Percentiles rank a stretch among this genome's conserved stretches.
Evolutionary conservation across 2,888 invertebrate species (phyloP).

Genomic region (Ectemnius lituratus): DNA sequence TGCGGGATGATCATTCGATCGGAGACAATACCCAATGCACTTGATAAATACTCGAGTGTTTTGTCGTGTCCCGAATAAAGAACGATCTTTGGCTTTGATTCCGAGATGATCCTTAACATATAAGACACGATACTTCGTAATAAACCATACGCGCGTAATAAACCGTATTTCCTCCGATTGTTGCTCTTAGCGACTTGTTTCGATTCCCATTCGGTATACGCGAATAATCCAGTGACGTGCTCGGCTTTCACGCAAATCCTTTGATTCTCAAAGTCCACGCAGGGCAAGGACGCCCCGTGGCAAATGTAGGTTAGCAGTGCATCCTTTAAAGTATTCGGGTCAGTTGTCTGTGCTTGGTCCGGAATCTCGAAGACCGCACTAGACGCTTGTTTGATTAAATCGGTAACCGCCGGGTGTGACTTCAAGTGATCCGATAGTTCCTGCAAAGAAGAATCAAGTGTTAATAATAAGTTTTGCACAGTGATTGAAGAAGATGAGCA

Average conservation of each 20-base stretch:
- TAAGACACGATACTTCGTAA: constrained; percentile 89
- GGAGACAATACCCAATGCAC: constrained; percentile 86
- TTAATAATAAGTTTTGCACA: constrained; percentile 28
- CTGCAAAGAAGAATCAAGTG: constrained; percentile 68
- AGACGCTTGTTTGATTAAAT: constrained; percentile 84
- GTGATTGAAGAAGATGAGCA: not conserved
- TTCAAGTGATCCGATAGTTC: constrained; percentile 84
- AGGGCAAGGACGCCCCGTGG: constrained; percentile 90
- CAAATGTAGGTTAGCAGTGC: constrained; percentile 91
- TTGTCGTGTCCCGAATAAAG: constrained; percentile 95
- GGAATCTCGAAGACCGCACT: constrained; percentile 84
- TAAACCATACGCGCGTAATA: constrained; percentile 89
- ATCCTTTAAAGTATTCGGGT: constrained; percentile 88
- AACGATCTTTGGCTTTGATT: constrained; percentile 86
- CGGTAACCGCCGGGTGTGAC: constrained; percentile 86
- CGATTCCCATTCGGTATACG: constrained; percentile 91
- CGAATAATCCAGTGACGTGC: constrained; percentile 88
- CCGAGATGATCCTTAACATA: constrained; percentile 89
- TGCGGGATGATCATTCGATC: constrained; percentile 84
- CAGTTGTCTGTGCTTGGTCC: constrained; percentile 81
- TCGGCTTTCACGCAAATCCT: constrained; percentile 83
- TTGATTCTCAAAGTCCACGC: constrained; percentile 79
- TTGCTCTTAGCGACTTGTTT: constrained; percentile 82
- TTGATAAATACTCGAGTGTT: constrained; percentile 90
- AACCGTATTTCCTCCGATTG: constrained; percentile 79